phyloP scores from a whole-genome alignment of 2,888 invertebrate genomes.

The Harpalus rufipes region DNA sequence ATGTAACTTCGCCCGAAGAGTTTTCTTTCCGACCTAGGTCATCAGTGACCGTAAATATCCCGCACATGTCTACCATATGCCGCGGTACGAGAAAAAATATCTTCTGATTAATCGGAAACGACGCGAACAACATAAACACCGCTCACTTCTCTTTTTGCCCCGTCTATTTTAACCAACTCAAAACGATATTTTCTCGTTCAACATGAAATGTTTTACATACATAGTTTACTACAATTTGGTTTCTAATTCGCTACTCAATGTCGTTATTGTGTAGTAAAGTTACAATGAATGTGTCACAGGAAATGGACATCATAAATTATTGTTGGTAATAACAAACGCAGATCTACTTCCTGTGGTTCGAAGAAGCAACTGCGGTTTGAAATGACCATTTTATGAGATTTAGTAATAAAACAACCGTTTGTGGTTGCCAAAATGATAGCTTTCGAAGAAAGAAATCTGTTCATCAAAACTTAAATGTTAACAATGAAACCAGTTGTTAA shows the following conservation, averaged over 20 bases:
- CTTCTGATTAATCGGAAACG: constrained; percentile 52
- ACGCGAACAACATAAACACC: constrained; percentile 45
- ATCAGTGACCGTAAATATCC: constrained; percentile 62
- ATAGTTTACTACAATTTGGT: constrained; percentile 28
- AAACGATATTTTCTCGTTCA: constrained; percentile 25
- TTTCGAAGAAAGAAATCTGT: constrained; percentile 4
- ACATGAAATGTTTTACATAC: constrained; percentile 3
- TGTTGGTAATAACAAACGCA: constrained; percentile 27
- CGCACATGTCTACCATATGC: constrained; percentile 59
- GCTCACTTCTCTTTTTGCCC: constrained; percentile 18
- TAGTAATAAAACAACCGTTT: constrained; percentile 31
- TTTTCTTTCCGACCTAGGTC: constrained; percentile 29
- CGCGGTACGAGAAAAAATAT: constrained; percentile 47
- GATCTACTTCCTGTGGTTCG: constrained; percentile 41
- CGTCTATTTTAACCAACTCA: constrained; percentile 34
- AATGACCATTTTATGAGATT: constrained; percentile 36
- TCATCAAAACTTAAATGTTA: background rate
- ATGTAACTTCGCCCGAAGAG: constrained; percentile 10
- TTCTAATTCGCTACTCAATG: constrained; percentile 32
- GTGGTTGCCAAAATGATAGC: constrained; percentile 18
- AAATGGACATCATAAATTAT: constrained; percentile 50
- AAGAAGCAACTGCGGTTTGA: constrained; percentile 32
- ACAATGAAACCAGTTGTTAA: too few relatives aligned
- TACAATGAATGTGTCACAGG: constrained; percentile 39
- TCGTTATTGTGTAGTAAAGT: constrained; percentile 42